phyloP scores from a whole-genome alignment of 2,113 vertebrate species.

The Murina feae region DNA sequence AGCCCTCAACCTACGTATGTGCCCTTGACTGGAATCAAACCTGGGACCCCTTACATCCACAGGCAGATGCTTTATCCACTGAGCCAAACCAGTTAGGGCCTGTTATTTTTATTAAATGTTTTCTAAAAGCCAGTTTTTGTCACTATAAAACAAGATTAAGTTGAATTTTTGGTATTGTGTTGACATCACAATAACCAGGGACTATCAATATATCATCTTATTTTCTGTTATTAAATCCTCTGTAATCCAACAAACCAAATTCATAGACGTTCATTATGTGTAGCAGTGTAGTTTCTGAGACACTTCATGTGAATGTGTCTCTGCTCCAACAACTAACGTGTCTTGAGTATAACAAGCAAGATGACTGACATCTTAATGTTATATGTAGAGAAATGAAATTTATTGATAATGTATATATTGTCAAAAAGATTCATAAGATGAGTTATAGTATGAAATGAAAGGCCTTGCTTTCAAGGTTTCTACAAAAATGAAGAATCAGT shows the following conservation, averaged over 20 bases:
- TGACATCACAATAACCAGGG: not conserved
- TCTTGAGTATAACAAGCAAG: not conserved
- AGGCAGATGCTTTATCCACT: not conserved
- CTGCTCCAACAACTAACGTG: not conserved
- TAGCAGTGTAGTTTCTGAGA: not conserved
- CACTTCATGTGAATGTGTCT: not conserved
- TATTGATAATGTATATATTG: not conserved
- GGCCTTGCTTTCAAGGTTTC: not conserved
- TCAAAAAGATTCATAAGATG: not conserved
- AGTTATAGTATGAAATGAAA: not conserved
- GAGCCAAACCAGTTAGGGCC: not conserved
- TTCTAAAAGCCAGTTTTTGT: not conserved
- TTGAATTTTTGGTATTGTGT: not conserved
- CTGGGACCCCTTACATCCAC: not conserved
- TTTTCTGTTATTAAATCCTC: not conserved
- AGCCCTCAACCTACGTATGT: not conserved
- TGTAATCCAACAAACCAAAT: not conserved
- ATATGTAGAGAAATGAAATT: not conserved
- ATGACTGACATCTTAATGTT: not conserved
- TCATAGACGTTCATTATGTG: not conserved
- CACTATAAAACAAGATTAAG: not conserved
- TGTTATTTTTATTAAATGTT: not conserved
- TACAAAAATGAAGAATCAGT: not conserved
- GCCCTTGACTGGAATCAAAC: not conserved
- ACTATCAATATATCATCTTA: not conserved